A percentile compares a stretch with the other conserved stretches of the same genome.
Conservation (phyloP, 2,888 invertebrate genomes). For the Steinernema carpocapsae region DNA sequence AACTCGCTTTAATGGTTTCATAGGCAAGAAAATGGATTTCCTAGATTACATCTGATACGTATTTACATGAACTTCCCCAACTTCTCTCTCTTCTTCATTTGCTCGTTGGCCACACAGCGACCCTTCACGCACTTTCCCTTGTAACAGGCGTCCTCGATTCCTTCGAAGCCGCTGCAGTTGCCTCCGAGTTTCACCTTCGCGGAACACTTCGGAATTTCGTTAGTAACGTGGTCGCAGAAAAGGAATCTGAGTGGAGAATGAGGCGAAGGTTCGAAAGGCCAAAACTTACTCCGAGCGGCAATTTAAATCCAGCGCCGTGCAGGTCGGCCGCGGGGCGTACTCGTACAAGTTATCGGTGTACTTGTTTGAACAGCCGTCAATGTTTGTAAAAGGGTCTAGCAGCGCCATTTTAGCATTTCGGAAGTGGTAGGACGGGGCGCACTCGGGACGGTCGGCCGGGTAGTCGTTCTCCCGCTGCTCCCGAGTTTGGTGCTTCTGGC, state of each 20-base stretch:
- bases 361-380: constrained; percentile 57
- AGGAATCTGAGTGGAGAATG: constrained; percentile 51
- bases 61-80: constrained; percentile 19
- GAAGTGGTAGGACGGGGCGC: constrained; percentile 55
- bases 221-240: constrained; percentile 57
- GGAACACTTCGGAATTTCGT: constrained; percentile 51
- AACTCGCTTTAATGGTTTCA: too few species aligned
- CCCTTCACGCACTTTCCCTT: constrained; percentile 56
- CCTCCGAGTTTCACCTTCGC: constrained; percentile 61
- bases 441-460: constrained; percentile 50
- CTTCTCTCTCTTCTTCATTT: constrained; percentile 11
- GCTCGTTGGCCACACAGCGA: constrained; percentile 38
- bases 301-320: constrained; percentile 42
- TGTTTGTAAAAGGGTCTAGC: constrained; percentile 46
- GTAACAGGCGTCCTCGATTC: constrained; percentile 55
- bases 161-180: constrained; percentile 63
- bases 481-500: constrained; percentile 56
- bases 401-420: constrained; percentile 55
- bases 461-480: constrained; percentile 55
- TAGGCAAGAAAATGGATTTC: too few species aligned
- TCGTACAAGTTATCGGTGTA: constrained; percentile 63
- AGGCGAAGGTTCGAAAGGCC: background rate
- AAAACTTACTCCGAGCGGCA: constrained; percentile 44
- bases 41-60: too few species aligned
- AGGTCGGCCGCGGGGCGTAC: constrained; percentile 56